Evolutionary conservation across 2,113 vertebrate species (phyloP), one percentile per base, ranked within the genome.

Genomic region (Oxyura jamaicensis): DNA sequence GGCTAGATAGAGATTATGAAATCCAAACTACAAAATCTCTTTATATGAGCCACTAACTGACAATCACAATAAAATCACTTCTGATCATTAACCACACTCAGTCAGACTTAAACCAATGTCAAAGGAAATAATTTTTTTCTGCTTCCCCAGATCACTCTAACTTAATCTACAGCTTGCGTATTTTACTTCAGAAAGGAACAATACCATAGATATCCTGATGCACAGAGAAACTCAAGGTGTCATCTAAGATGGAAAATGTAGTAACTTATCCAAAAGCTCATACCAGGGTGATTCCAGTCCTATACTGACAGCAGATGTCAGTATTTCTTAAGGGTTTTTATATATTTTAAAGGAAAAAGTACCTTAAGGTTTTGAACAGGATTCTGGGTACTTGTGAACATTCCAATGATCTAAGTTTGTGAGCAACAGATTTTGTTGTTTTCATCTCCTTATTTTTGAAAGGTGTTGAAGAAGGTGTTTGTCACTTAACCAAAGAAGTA

Each of bases 371-470:
- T 84, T 92, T 82, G 58, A 91, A 83, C 0, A 10, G 91, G 31
- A 87, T 96, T 94, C 44, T 94, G 92, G 81, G 88, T 92, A 93
- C 46, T 93, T 95, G 58, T 67, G 72, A 96, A 80, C 26, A 71
- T 7, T 94, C 83, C 73, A 91, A 33, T 33, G 33, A 79, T 84
- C 92, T 96, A 95, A 93, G 93, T 96, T 80, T 96, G 77, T 69
- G 71, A 92, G 83, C 77, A 95, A 92, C 96, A 97, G 95, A 96
- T 94, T 95, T 94, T 94, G 86, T 89, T 96, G 73, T 41, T 76
- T 93, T 85, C 22, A 73, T 73, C 92, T 94, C 67, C 41, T 95
- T 94, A 95, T 96, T 95, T 96, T 96, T 95, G 91, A 96, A 94
- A 85, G 89, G 80, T 80, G 88, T 84, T 87, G 58, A 83, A 59